Conservation (phyloP, 2,113 vertebrate species). For the Lynx canadensis region DNA sequence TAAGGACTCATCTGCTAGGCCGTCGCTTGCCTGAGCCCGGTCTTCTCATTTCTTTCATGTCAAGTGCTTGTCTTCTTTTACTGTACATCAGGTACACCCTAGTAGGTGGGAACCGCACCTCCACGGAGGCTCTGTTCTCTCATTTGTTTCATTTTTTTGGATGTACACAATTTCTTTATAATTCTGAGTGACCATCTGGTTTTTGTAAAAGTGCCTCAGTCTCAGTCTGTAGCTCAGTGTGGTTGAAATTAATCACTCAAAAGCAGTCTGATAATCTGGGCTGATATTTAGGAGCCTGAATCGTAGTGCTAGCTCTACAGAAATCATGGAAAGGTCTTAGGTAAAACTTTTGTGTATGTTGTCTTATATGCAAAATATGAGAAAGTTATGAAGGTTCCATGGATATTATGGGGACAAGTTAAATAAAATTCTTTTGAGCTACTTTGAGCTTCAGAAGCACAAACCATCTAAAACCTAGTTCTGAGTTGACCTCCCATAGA, state of each 20-base stretch:
- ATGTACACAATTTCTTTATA: neutral
- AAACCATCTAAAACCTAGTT: neutral
- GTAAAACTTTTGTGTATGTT: neutral
- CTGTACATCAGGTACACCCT: neutral
- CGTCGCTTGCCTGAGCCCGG: neutral
- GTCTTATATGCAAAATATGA: neutral
- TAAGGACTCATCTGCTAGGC: rapidly evolving
- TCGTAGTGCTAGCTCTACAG: neutral
- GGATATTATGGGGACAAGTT: neutral
- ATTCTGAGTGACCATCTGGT: neutral
- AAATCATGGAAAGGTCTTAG: neutral
- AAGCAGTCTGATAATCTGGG: neutral
- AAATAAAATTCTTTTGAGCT: neutral
- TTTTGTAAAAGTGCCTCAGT: neutral
- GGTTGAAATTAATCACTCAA: neutral
- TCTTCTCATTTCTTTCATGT: neutral
- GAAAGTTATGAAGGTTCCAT: neutral
- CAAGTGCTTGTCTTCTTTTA: neutral
- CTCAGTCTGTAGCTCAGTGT: neutral
- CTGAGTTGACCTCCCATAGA: neutral
- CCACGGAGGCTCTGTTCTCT: neutral
- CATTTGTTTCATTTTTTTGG: neutral
- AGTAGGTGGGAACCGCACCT: neutral
- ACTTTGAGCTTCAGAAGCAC: slow-evolving; percentile 24
- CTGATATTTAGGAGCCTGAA: neutral